Base-by-base conservation (phyloP, 2,797 vertebrate genomes). In the Aratinga solstitialis region DNA sequence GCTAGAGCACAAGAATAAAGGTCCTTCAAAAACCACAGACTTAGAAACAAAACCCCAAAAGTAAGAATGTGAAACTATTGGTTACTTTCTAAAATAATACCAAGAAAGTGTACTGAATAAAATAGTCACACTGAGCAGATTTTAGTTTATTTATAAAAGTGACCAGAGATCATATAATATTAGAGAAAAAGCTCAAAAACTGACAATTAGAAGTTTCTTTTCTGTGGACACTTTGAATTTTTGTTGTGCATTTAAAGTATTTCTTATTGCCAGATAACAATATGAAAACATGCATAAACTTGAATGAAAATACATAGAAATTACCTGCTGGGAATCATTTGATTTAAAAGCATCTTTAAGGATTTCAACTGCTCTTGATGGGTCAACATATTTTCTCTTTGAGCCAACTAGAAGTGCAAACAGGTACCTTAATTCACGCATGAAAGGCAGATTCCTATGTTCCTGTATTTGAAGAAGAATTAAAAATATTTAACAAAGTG, bases 331-430 rank as follows among this genome's bases (percentile, higher is more conserved):
- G 3, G 99, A 99, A 92, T 99, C 99, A 95, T 98, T 99, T 84
- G 99, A 99, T 97, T 99, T 99, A 95, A 99, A 99, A 94, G 99
- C 99, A 72, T 99, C 99, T 98, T 99, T 99, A 95, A 99, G 99
- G 89, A 99, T 99, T 97, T 99, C 99, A 95, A 99, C 99, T 1
- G 99, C 99, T 91, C 98, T 98, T 65, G 99, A 99, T 2, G 99
- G 99, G 96, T 99, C 99, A 90, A 99, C 99, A 8, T 99, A 99
- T 97, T 99, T 99, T 95, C 99, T 98, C 96, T 99, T 99, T 21
- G 99, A 99, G 47, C 99, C 99, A 96, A 99, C 99, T 97, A 99
- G 98, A 95, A 99, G 98, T 58, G 99, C 99, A 98, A 99, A 99
- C 15, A 99, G 98, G 92, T 98, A 98, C 91, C 99, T 98, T 91